phyloP scores from a whole-genome alignment of 2,797 vertebrate genomes.

The Australoheros facetus region DNA sequence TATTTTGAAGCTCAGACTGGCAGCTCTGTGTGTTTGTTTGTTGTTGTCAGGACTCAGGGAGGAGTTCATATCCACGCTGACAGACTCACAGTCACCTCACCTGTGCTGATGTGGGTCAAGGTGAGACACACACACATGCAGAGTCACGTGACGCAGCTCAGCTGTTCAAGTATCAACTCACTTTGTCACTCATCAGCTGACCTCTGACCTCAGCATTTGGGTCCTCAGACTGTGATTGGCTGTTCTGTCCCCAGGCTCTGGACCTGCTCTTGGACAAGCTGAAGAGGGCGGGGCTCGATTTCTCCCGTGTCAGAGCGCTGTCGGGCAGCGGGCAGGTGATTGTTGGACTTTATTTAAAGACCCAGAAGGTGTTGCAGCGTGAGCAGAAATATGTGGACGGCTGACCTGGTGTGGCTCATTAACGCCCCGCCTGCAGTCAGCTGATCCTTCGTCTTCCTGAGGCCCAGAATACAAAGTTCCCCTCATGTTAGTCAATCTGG shows the following conservation, averaged over 20 bases:
- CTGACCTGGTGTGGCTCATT: not conserved
- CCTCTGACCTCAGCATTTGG: not conserved
- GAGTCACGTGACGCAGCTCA: not conserved
- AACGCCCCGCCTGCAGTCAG: not conserved
- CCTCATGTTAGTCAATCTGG: rapidly evolving
- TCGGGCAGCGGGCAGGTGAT: conserved; percentile 94
- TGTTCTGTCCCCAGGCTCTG: conserved; percentile 83
- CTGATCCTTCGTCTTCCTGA: not conserved
- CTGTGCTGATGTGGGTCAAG: conserved; percentile 96
- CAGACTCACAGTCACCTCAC: conserved; percentile 90
- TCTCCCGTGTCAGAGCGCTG: conserved; percentile 86
- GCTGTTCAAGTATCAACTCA: not conserved
- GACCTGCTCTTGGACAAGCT: conserved; percentile 90
- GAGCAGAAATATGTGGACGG: not conserved
- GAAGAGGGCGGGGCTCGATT: conserved; percentile 85
- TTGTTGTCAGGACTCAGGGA: conserved; percentile 85
- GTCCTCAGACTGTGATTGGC: conserved; percentile 12
- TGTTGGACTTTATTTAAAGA: not conserved
- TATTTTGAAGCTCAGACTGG: not conserved
- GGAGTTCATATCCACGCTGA: conserved; percentile 88
- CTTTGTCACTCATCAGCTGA: not conserved
- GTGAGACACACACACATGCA: conserved; percentile 66
- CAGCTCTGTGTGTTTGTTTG: not conserved
- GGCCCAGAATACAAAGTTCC: not conserved
- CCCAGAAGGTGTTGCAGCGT: not conserved